Percentiles rank a stretch among this genome's conserved stretches.
phyloP scores from a whole-genome alignment of 2,113 vertebrate species.

The Tragelaphus buxtoni region DNA sequence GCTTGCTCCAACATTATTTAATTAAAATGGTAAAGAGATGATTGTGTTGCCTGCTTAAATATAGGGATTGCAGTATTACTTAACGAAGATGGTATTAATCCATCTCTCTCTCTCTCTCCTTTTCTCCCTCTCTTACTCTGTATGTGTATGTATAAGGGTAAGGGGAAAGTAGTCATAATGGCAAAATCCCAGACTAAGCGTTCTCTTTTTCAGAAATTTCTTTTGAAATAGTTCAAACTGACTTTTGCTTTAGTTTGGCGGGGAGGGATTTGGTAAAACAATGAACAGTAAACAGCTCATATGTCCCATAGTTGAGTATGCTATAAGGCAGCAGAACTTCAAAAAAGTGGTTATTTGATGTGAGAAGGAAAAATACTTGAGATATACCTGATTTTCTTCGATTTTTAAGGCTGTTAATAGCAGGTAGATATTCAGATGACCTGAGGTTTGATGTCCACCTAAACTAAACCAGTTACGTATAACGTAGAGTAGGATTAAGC shows the following conservation, averaged over 20 bases:
- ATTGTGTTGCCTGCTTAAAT: conserved; percentile 39
- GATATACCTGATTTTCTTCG: neutral
- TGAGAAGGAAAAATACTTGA: neutral
- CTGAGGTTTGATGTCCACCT: neutral
- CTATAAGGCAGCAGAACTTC: neutral
- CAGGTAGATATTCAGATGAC: neutral
- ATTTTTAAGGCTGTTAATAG: neutral
- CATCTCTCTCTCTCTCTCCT: too few relatives aligned
- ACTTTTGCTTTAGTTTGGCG: neutral
- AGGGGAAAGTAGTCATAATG: neutral
- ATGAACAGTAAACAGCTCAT: neutral
- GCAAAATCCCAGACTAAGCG: neutral
- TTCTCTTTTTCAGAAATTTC: neutral
- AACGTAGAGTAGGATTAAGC: neutral
- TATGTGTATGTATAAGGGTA: neutral
- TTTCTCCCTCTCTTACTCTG: neutral
- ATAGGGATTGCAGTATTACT: neutral
- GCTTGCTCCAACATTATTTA: conserved; percentile 24
- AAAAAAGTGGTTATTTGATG: neutral
- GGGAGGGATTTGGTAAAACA: neutral
- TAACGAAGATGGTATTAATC: conserved; percentile 3
- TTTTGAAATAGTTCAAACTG: neutral
- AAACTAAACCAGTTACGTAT: neutral
- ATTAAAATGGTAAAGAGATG: conserved; percentile 55
- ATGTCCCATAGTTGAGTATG: neutral